These are phyloP conservation scores for Scaptodrosophila lebanonensis DNA, from an alignment of 1,140 invertebrate genomes.

Conservation along the genomic window DNA sequence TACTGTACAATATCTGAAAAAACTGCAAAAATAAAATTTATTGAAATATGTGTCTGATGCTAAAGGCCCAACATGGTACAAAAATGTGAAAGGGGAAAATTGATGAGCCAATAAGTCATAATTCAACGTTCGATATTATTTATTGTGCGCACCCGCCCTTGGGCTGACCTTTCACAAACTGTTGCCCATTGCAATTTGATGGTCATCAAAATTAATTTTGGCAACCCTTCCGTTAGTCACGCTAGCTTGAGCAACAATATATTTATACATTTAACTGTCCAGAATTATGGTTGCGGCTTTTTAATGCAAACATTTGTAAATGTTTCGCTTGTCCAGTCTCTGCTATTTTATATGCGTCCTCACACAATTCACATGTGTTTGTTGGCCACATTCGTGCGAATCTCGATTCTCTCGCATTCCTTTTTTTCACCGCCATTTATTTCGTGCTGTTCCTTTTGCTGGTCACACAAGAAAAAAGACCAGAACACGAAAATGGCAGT, in stretches of 20 bases:
- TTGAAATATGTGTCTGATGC: too few relatives aligned
- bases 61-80: too few relatives aligned
- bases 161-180: too few relatives aligned
- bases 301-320: conserved; percentile 49
- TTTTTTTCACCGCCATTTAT: conserved; percentile 6
- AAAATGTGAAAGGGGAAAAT: too few relatives aligned
- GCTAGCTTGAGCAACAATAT: too few relatives aligned
- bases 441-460: conserved; percentile 7
- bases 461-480: conserved; percentile 35
- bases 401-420: conserved; percentile 24
- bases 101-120: too few relatives aligned
- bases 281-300: conserved; percentile 44
- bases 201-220: conserved; percentile 28
- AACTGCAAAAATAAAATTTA: too few relatives aligned
- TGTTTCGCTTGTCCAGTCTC: conserved; percentile 14
- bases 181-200: too few relatives aligned
- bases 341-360: conserved; percentile 3
- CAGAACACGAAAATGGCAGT: conserved; percentile 57
- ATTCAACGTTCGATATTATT: too few relatives aligned
- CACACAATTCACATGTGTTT: conserved; percentile 45
- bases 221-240: conserved; percentile 16
- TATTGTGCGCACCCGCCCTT: too few relatives aligned
- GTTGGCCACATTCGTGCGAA: conserved; percentile 31
- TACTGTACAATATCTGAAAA: too few relatives aligned
- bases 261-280: conserved; percentile 27